Evolutionary conservation across 2,888 invertebrate genomes (phyloP), one percentile per base, ranked within the genome.

Genomic region (Oligia strigilis): DNA sequence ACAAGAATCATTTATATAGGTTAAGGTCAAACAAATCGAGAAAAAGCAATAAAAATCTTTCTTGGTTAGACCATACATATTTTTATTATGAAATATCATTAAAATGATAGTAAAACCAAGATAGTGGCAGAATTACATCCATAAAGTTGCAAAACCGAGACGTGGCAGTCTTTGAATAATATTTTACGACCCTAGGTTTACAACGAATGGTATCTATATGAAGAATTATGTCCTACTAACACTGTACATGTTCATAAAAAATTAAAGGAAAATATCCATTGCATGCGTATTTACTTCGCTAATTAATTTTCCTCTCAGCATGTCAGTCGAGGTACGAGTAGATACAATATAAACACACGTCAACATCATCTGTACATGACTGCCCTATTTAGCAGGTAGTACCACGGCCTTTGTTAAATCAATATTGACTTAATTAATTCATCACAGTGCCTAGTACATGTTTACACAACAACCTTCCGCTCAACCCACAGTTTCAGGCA

Each of bases 371-470:
- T 86, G 75, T 74, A 85, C 60, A 58, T 82, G 70, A 60, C 43
- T 80, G 87, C 19, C 73, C 73, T 75, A 77, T 77, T 80, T 58
- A 80, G 73, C 19, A 83, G 71, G 67, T 80, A 71, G 74, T 80
- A 73, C 58, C 43, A 84, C 55, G 14, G 67, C 60, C 62, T 74
- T 85, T 76, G 84, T 84, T 87, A 83, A 90, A 91, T 92, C 91
- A 93, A 93, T 93, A 93, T 92, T 92, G 89, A 89, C 86, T 88
- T 90, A 90, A 90, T 92, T 93, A 92, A 92, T 92, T 91, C 88
- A 86, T 89, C 89, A 88, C 86, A 86, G 83, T 77, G 81, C 83
- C 84, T 69, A 75, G 78, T 75, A 87, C 84, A 78, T 86, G 85
- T 90, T 90, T 87, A 88, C 86, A 88, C 76, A 81, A 88, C 80